Conservation (phyloP, 2,888 invertebrate genomes). For the Patella caerulea region DNA sequence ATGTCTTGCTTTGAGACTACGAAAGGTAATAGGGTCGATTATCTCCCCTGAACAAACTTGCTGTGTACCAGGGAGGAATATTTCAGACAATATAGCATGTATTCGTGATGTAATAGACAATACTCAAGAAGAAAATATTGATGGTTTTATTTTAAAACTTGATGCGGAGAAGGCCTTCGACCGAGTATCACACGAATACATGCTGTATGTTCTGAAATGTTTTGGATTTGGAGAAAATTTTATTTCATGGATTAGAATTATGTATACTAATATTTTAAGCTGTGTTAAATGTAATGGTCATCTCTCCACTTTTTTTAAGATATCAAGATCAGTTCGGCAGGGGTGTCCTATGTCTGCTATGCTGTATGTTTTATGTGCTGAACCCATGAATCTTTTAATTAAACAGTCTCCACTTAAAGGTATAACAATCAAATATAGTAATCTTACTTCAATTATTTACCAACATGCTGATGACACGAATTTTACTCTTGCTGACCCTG, state of each 20-base stretch:
- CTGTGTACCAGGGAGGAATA: slow-evolving; percentile 37
- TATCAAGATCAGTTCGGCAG: not conserved
- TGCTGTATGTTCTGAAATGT: slow-evolving; percentile 34
- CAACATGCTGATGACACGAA: not conserved
- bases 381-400: not conserved
- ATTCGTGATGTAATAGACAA: slow-evolving; percentile 39
- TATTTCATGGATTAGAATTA: slow-evolving; percentile 40
- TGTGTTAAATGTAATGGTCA: slow-evolving; percentile 37
- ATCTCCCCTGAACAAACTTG: slow-evolving; percentile 44
- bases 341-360: not conserved
- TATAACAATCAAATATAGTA: not conserved
- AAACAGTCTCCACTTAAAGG: not conserved
- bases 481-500: not conserved
- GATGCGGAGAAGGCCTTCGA: slow-evolving; percentile 51
- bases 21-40: slow-evolving; percentile 30
- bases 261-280: slow-evolving; percentile 38
- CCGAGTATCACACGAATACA: slow-evolving; percentile 38
- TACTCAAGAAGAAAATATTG: slow-evolving; percentile 37
- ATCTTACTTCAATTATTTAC: not conserved
- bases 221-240: slow-evolving; percentile 44
- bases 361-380: slow-evolving; percentile 3
- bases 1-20: slow-evolving; percentile 34
- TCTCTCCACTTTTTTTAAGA: slow-evolving; percentile 28
- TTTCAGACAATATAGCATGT: slow-evolving; percentile 43
- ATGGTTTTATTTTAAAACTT: slow-evolving; percentile 35